These are phyloP conservation scores for Microctenopoma stevenorrisi DNA, from an alignment of 2,797 vertebrate genomes.

Conservation along the genomic window DNA sequence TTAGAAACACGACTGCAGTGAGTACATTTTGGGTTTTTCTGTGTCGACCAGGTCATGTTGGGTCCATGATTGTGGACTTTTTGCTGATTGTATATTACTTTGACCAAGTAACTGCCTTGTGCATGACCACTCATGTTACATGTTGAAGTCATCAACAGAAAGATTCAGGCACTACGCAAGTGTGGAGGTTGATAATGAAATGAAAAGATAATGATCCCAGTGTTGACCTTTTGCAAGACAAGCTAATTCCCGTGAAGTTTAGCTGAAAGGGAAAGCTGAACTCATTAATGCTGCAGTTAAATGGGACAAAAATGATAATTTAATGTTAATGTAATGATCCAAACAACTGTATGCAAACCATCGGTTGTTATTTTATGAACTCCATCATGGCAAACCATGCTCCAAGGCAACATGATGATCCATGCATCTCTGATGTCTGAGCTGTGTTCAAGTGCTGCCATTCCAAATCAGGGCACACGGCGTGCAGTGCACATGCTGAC, in stretches of 20 bases:
- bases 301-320: conserved; percentile 54
- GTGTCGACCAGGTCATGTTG: neutral
- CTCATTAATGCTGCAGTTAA: conserved; percentile 37
- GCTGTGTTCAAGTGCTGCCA: conserved; percentile 23
- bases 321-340: conserved; percentile 61
- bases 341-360: conserved; percentile 38
- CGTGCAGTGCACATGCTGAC: conserved; percentile 59
- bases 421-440: conserved; percentile 55
- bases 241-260: conserved; percentile 41
- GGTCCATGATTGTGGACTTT: neutral
- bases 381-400: conserved; percentile 53
- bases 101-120: conserved; percentile 36
- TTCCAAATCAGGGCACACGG: conserved; percentile 18
- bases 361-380: conserved; percentile 28
- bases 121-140: conserved; percentile 18
- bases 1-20: conserved; percentile 24
- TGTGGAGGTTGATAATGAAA: conserved; percentile 11
- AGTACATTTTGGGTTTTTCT: neutral
- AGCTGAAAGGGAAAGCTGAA: conserved; percentile 50
- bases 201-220: conserved; percentile 28
- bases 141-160: conserved; percentile 9
- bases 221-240: conserved; percentile 13
- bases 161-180: conserved; percentile 26
- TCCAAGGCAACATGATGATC: conserved; percentile 35
- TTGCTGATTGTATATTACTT: neutral